Conservation (phyloP, 2,888 invertebrate species). For the Drepana falcataria region DNA sequence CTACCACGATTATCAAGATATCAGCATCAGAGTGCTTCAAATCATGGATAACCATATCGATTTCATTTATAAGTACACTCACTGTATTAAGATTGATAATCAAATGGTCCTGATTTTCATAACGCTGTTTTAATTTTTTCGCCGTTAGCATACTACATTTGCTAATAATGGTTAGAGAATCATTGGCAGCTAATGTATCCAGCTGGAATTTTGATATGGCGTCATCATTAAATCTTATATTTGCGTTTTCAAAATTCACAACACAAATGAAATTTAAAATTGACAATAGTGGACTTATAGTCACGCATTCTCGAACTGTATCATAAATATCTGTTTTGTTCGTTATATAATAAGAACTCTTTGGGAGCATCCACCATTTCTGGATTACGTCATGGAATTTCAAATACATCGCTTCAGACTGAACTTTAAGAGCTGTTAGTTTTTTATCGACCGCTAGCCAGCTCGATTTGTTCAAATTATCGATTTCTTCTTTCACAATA, state of each 20-base stretch:
- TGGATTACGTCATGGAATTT: conserved; percentile 7
- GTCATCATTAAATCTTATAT: not conserved
- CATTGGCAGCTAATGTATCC: not conserved
- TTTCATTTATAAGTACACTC: not conserved
- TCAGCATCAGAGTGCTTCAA: not conserved
- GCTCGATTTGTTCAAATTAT: not conserved
- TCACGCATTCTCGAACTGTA: not conserved
- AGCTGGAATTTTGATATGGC: not conserved
- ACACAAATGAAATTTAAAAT: not conserved
- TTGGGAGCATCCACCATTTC: conserved; percentile 4
- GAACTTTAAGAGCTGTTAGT: not conserved
- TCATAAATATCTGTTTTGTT: not conserved
- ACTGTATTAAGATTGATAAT: not conserved
- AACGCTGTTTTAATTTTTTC: conserved; percentile 1
- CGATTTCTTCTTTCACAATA: not conserved
- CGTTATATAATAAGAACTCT: not conserved
- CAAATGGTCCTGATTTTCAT: not conserved
- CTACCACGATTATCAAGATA: not conserved
- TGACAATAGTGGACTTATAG: not conserved
- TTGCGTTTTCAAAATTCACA: not conserved
- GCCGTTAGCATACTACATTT: not conserved
- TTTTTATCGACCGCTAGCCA: not conserved
- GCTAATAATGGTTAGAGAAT: not conserved
- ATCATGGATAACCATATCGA: not conserved
- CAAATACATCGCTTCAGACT: conserved; percentile 4